Percentiles rank a stretch among this genome's conserved stretches.
Conservation (phyloP, 2,888 invertebrate species). For the Drosophila percnosoma region DNA sequence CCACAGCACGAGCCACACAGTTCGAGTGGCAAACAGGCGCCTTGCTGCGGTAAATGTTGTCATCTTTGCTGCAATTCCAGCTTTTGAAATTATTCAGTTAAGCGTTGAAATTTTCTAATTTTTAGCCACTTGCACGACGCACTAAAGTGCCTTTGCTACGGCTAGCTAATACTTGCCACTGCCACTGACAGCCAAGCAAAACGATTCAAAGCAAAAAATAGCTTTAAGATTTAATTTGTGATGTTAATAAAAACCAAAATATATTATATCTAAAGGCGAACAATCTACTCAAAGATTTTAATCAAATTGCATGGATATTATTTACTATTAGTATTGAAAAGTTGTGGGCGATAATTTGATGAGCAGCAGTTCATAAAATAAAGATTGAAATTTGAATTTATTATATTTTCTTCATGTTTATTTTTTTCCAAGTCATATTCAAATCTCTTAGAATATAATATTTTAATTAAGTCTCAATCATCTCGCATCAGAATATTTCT, state of each 20-base stretch:
- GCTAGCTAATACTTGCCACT: constrained; percentile 8
- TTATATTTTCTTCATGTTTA: neutral
- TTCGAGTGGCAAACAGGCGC: constrained; percentile 30
- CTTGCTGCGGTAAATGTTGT: constrained; percentile 39
- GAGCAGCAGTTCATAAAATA: neutral
- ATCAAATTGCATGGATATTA: neutral
- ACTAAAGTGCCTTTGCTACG: constrained; percentile 31
- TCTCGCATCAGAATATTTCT: neutral
- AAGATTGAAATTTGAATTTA: neutral
- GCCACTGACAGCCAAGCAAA: constrained; percentile 2
- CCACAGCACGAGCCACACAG: constrained; percentile 15
- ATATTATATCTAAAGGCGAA: neutral
- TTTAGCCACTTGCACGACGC: constrained; percentile 34
- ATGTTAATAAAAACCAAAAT: neutral
- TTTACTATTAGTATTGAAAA: too few relatives aligned
- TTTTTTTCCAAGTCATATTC: neutral
- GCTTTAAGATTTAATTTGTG: constrained; percentile 2
- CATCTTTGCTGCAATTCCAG: constrained; percentile 20
- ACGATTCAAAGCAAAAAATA: constrained; percentile 4
- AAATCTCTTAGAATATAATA: neutral
- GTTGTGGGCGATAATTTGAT: neutral
- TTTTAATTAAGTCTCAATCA: neutral
- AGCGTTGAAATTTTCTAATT: constrained; percentile 44
- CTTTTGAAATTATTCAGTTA: constrained; percentile 35
- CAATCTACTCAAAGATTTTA: neutral